Evolutionary conservation across 2,797 vertebrate genomes (phyloP), one percentile per base, ranked within the genome.

Genomic region (Eupleurogrammus muticus): DNA sequence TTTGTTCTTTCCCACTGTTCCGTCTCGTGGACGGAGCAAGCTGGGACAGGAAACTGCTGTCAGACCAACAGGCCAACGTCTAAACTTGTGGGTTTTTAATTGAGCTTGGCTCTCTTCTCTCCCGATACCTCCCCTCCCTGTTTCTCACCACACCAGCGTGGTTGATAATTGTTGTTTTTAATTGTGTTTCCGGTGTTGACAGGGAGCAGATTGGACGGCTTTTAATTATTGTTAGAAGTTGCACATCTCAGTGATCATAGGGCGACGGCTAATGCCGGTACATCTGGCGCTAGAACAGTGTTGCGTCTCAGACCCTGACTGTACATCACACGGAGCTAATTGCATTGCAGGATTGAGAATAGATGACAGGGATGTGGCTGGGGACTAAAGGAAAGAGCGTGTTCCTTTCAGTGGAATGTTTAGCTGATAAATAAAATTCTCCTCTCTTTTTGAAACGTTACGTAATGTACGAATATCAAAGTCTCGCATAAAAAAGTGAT

Each of bases 71-170:
- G 75, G 72, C 89, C 85, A 49, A 83, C 81, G 92, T 90, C 87
- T 93, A 89, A 92, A 94, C 91, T 86, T 88, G 91, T 79, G 90
- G 89, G 77, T 87, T 93, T 93, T 89, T 92, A 94, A 94, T 93
- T 91, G 91, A 91, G 86, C 86, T 54, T 51, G 50, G 65, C 83
- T 81, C 74, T 68, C 59, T 69, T 68, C 70, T 56, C 76, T 60
- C 68, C 60, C 53, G 71, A 66, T 65, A 70, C 66, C 50, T 69
- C 64, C n/a, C 42, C 72, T 85, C 53, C 62, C 56, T 69, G 48
- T 50, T 60, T 63, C 64, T 72, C 32, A 36, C 81, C 80, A 42
- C 84, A 81, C 52, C 80, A 23, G 73, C 28, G 6, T 40, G 47
- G 69, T 75, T 86, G 76, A 88, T 90, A 86, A 79, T 76, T 70